Base-by-base conservation (phyloP, 2,888 invertebrate species). In the Archaeoteleia sp. region DNA sequence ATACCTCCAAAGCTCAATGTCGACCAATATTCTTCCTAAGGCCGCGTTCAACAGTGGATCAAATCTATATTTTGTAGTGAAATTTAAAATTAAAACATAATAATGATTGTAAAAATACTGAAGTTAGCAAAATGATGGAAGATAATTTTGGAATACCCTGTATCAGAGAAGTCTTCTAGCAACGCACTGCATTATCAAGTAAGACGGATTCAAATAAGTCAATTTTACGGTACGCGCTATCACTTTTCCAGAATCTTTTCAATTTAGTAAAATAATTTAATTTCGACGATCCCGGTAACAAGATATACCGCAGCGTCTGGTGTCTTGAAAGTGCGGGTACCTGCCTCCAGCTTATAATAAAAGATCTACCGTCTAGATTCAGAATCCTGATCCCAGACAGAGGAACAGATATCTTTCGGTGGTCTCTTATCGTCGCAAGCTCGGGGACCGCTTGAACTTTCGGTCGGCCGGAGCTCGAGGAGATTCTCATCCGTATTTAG, bases 401-500 rank as follows among this genome's bases (percentile, higher is more conserved):
- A 70, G 68, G 61, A 60, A 65, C 62, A 67, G 67, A 67, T 71
- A 72, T 60, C 63, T 54, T 67, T 67, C 66, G 67, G 60, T 40
- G 34, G 32, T 30, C 69, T 67, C 73, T 75, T 74, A 73, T 75
- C 75, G 71, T 67, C 57, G 63, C 68, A 72, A 74, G 73, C 73
- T 71, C 68, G 66, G 66, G n/a, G n/a, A n/a, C 54, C 68, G 70
- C 72, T 73, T 72, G 51, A 69, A 67, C 70, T 73, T 70, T 73
- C 70, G 72, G 72, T 72, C 68, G 63, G 61, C 70, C 43, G 46
- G 35, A 42, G 51, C 23, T 39, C 35, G 60, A 67, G 54, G 62
- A 70, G 71, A 70, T 71, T 57, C 68, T 65, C 61, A 67, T 60
- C 43, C 62, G 76, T 75, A 80, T 79, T 78, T 75, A 72, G 79